Base-by-base conservation (phyloP, 2,113 vertebrate genomes). In the Clarias magur region DNA sequence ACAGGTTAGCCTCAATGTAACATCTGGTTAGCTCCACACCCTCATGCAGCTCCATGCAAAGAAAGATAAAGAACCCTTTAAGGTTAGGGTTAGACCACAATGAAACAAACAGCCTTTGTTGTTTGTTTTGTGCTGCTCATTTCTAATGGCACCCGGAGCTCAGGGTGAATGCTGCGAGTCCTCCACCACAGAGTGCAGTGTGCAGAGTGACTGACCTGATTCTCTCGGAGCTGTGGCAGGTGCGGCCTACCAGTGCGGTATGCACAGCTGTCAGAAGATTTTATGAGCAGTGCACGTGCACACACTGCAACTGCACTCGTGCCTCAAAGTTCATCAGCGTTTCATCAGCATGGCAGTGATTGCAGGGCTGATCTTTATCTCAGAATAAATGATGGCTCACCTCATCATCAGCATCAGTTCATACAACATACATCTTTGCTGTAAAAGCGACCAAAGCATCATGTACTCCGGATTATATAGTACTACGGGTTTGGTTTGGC, bases 191-290 rank as follows among this genome's bases (percentile, higher is more conserved):
- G 56, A 80, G 54, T 34, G 10, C 38, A 30, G 65, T 30, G 48
- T 60, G 72, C 48, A 84, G 80, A 80, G 68, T 83, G 82, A 79
- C 72, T 86, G 91, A 91, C 89, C 90, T 90, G 75, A 75, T 88
- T 91, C 85, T 82, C 85, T 85, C n/a, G 54, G 79, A 60, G 78
- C 78, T 89, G 88, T 34, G 92, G 92, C 90, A 92, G 90, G 91
- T 92, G 91, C 84, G 92, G 91, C 86, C 85, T 87, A 90, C 91
- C 92, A 89, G 87, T 87, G 88, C 34, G 92, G 90, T 89, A 78
- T 86, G 62, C 7, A 57, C 87, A 88, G 86, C 81, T 87, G 85
- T 59, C 16, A 78, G 75, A 86, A 68, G 56, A 87, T 30, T 59
- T 60, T 85, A 85, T 48, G 57, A 56, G 54, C 38, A 57, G 27